These are phyloP conservation scores for Sparus aurata DNA, from an alignment of 2,797 vertebrate species.

Conservation along the genomic window DNA sequence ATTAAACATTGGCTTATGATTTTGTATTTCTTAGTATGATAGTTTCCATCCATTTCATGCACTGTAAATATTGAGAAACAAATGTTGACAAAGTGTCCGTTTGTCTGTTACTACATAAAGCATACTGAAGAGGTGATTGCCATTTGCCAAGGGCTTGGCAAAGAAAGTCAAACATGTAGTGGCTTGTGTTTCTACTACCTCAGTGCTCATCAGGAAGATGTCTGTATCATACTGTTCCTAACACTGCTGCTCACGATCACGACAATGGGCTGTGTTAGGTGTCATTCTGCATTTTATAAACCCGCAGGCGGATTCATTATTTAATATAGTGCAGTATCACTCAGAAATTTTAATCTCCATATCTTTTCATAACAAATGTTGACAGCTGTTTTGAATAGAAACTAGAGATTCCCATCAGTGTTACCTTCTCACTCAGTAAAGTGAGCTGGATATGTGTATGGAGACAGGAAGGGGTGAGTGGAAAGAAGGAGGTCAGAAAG, in stretches of 20 bases:
- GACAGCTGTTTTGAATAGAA: constrained; percentile 18
- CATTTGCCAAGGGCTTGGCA: constrained; percentile 51
- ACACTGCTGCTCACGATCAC: constrained; percentile 18
- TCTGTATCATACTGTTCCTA: constrained; percentile 22
- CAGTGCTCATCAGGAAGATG: constrained; percentile 30
- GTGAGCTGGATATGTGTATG: constrained; percentile 16
- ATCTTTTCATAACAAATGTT: constrained; percentile 5
- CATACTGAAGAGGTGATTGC: constrained; percentile 22
- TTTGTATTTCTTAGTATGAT: too few species aligned
- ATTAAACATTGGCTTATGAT: too few species aligned
- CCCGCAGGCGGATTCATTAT: background rate
- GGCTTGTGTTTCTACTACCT: constrained; percentile 57
- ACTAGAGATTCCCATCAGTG: background rate
- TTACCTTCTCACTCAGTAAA: constrained; percentile 12
- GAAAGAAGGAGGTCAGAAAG: constrained; percentile 51
- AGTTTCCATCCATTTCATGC: too few species aligned
- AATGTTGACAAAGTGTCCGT: background rate
- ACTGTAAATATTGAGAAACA: background rate
- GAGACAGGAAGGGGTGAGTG: constrained; percentile 18
- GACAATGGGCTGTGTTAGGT: constrained; percentile 14
- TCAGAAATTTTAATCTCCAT: background rate
- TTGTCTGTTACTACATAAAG: constrained; percentile 10
- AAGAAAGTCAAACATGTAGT: constrained; percentile 54
- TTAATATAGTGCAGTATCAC: background rate
- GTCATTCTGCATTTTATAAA: constrained; percentile 35